Conservation (phyloP, 2,888 invertebrate species). For the Lissocephala sabroskyi region DNA sequence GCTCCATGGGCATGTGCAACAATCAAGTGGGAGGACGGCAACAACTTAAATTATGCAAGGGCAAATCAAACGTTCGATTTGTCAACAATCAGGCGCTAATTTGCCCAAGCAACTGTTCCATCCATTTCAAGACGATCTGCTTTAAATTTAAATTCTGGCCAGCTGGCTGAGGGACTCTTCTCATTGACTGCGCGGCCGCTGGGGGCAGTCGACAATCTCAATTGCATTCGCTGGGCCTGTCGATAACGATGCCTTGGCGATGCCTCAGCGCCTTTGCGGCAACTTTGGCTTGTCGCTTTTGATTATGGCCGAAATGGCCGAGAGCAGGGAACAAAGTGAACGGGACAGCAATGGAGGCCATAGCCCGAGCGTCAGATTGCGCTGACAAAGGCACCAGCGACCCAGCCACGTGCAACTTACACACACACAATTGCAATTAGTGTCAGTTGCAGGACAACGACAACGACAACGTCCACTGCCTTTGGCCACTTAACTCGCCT, state of each 20-base stretch:
- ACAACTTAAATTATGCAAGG: too few relatives aligned
- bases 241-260: conserved; percentile 29
- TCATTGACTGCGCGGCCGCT: neutral
- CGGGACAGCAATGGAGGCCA: conserved; percentile 32
- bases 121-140: too few relatives aligned
- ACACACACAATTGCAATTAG: conserved; percentile 56
- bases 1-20: too few relatives aligned
- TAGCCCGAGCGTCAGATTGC: neutral
- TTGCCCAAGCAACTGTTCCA: too few relatives aligned
- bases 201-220: conserved; percentile 10
- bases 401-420: neutral
- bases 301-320: conserved; percentile 51
- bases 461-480: neutral
- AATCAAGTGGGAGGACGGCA: too few relatives aligned
- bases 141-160: too few relatives aligned
- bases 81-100: too few relatives aligned
- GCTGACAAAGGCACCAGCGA: too few relatives aligned
- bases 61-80: too few relatives aligned
- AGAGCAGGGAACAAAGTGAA: conserved; percentile 17
- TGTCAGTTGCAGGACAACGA: conserved; percentile 36
- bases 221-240: conserved; percentile 18
- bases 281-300: conserved; percentile 46
- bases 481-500: neutral
- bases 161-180: neutral
- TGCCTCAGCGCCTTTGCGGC: conserved; percentile 12